Base-by-base conservation (phyloP, 64 coral and sea anemone species). In the Montipora sp. region DNA sequence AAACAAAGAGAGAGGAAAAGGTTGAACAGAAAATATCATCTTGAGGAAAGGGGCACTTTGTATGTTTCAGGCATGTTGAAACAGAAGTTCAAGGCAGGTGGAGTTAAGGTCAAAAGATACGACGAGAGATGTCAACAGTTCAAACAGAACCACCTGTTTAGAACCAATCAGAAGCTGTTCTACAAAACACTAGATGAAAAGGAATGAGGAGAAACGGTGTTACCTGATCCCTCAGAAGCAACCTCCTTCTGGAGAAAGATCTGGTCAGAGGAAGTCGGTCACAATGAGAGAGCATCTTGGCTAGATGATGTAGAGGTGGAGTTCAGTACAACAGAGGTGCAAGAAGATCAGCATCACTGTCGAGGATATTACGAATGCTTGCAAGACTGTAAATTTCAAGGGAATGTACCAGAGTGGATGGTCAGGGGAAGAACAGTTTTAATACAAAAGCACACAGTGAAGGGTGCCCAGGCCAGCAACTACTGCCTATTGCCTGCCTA, bases 401-500 rank as follows among this genome's bases (percentile, higher is more conserved):
- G 53, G 81, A 48, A 81, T 72, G 78, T 91, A 51, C 89, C 89
- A 67, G 68, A 83, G 36, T 70, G 70, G 74, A 88, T 87, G 83
- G 63, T 77, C n/a, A 65, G 27, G n/a, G 75, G 75, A 19, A 93
- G 60, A 73, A 93, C 92, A 24, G 75, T 87, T 11, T 79, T 93
- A 59, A 78, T 85, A 43, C 83, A 63, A 60, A 87, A 88, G 59
- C 84, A 93, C 66, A 55, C 59, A 48, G 23, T 7, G 47, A 87
- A 93, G 73, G 84, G 83, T 51, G 79, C 59, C 58, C 63, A 74
- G 22, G 84, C 65, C 47, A 69, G 48, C 77, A 93, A 93, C 61
- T 93, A 88, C 77, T 48, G 76, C 92, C 92, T 43, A 93, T 93
- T 57, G 61, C 84, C 80, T 75, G 76, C 57, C 87, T 93, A 55